Evolutionary conservation across 2,113 vertebrate genomes (phyloP).

Genomic region (Phylloscopus trochiloides): DNA sequence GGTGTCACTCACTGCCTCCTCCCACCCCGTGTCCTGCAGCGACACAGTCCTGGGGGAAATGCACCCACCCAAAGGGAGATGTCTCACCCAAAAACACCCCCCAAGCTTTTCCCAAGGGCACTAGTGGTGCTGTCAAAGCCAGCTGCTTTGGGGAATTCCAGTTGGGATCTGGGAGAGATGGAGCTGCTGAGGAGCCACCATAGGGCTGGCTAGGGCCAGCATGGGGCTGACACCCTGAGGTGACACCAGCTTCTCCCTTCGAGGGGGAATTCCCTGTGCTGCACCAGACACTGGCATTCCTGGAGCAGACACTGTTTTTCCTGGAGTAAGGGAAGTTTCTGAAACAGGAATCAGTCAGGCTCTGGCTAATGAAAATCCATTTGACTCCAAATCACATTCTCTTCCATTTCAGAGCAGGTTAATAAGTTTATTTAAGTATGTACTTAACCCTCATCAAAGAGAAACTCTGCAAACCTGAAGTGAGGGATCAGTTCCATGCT

Average conservation of each 20-base stretch:
- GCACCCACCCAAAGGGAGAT: neutral
- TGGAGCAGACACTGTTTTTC: neutral
- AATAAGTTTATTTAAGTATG: neutral
- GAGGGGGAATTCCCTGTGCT: neutral
- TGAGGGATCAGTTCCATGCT: neutral
- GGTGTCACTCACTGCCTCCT: neutral
- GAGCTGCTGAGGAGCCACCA: neutral
- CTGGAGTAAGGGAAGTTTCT: neutral
- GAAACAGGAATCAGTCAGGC: neutral
- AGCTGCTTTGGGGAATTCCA: neutral
- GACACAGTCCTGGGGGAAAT: neutral
- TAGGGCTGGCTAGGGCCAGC: neutral
- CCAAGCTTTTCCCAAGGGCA: neutral
- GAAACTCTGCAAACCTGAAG: neutral
- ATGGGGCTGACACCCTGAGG: neutral
- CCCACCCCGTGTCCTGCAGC: neutral
- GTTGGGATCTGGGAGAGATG: neutral
- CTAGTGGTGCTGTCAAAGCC: neutral
- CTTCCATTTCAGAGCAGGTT: neutral
- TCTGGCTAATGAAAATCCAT: neutral
- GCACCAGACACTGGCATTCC: accelerated
- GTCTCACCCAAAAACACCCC: neutral
- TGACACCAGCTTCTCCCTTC: accelerated
- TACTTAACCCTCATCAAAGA: neutral
- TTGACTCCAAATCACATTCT: neutral